Conservation (phyloP, 2,797 vertebrate genomes). For the Lemur catta region DNA sequence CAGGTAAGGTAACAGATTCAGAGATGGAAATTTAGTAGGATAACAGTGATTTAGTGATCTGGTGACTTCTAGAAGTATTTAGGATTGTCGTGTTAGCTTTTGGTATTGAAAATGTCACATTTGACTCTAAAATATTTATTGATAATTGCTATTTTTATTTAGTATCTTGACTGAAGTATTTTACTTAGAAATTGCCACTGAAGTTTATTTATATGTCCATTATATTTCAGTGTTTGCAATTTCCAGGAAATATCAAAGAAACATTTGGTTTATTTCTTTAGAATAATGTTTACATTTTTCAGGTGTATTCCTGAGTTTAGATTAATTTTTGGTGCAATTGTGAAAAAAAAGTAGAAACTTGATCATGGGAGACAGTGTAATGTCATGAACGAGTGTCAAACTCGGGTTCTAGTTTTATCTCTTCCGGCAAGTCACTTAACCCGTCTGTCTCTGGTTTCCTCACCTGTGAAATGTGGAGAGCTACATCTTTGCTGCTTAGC, state of each 20-base stretch:
- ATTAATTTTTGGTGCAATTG: neutral
- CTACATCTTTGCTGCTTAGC: neutral
- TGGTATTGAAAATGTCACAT: neutral
- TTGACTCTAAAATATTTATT: neutral
- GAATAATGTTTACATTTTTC: neutral
- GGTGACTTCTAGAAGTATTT: neutral
- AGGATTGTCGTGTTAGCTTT: neutral
- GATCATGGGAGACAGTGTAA: neutral
- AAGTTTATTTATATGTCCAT: neutral
- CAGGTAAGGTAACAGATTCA: constrained; percentile 86
- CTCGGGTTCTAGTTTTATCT: rapidly evolving
- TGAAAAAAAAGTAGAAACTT: neutral
- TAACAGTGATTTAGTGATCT: neutral
- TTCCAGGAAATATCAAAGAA: neutral
- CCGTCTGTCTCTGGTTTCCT: neutral
- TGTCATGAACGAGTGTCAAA: neutral
- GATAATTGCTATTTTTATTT: neutral
- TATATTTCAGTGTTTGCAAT: neutral
- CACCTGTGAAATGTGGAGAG: no score
- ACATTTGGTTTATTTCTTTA: neutral
- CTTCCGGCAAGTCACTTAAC: neutral
- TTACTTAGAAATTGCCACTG: neutral
- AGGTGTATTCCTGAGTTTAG: neutral
- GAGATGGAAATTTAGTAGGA: neutral
- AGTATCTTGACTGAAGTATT: neutral